phyloP scores from a whole-genome alignment of 2,113 vertebrate species.

The Paedocypris sp. region DNA sequence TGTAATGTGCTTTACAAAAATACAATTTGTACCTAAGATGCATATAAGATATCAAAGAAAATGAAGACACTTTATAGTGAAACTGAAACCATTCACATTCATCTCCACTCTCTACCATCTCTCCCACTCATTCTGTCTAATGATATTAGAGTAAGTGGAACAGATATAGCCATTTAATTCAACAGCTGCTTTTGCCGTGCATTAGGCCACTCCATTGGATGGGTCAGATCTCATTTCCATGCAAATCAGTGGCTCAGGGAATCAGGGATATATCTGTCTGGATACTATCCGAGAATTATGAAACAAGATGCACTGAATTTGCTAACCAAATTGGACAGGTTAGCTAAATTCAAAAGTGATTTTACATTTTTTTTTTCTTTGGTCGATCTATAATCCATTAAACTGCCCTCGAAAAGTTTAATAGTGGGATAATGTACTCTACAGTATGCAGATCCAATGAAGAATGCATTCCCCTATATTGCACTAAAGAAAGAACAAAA shows the following conservation, averaged over 20 bases:
- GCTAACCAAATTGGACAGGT: conserved; percentile 22
- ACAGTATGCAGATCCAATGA: no score
- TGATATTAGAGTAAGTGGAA: conserved; percentile 35
- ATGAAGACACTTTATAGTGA: not conserved
- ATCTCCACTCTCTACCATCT: not conserved
- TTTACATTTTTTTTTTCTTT: no score
- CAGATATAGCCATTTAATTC: conserved; percentile 36
- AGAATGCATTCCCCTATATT: no score
- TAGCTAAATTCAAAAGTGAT: conserved; percentile 8
- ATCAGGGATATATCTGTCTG: conserved; percentile 16
- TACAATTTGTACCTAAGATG: no score
- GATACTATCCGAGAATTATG: conserved; percentile 14
- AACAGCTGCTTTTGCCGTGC: conserved; percentile 34
- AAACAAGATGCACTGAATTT: conserved; percentile 18
- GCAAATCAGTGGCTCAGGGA: conserved; percentile 28
- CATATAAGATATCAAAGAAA: no score
- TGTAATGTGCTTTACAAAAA: no score
- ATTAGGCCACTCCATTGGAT: conserved; percentile 28
- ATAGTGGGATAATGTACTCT: no score
- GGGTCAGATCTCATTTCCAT: conserved; percentile 38
- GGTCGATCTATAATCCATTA: no score
- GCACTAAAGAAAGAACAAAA: no score
- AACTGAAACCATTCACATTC: not conserved
- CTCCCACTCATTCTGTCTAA: conserved; percentile 10
- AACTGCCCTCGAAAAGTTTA: no score